These are phyloP conservation scores for Hirtodrosophila histrioides DNA, from an alignment of 2,888 invertebrate genomes.

Conservation along the genomic window DNA sequence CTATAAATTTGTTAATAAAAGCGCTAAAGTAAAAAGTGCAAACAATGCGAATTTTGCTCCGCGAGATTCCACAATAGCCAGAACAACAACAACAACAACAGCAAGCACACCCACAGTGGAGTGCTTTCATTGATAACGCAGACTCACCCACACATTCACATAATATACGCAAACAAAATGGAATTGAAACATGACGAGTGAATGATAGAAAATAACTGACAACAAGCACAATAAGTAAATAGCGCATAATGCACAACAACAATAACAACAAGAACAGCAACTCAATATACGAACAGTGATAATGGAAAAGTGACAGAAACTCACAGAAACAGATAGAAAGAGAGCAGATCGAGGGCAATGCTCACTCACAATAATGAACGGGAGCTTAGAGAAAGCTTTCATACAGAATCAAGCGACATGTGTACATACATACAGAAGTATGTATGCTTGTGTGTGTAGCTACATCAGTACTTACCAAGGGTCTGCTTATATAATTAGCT, in stretches of 20 bases:
- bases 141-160: constrained; percentile 39
- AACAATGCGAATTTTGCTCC: constrained; percentile 60
- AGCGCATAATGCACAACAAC: constrained; percentile 35
- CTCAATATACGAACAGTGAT: constrained; percentile 25
- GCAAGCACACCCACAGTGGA: constrained; percentile 22
- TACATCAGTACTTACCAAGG: constrained; percentile 8
- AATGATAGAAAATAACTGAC: constrained; percentile 42
- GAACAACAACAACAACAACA: constrained; percentile 15
- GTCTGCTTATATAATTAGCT: constrained; percentile 38
- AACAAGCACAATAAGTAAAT: constrained; percentile 14
- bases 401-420: no score
- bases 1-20: constrained; percentile 71
- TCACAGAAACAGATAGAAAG: constrained; percentile 23
- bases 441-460: no score
- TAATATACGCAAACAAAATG: constrained; percentile 43
- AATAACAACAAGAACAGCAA: constrained; percentile 27
- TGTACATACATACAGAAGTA: no score
- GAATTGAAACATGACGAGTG: constrained; percentile 65
- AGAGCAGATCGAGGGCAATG: constrained; percentile 40
- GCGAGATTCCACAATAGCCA: constrained; percentile 33
- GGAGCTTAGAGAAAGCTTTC: constrained; percentile 2
- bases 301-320: constrained; percentile 39
- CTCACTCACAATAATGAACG: constrained; percentile 29
- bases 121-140: constrained; percentile 69
- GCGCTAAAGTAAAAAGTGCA: constrained; percentile 74